phyloP scores from a whole-genome alignment of 2,797 vertebrate genomes.

The Poeciliopsis presidionis region DNA sequence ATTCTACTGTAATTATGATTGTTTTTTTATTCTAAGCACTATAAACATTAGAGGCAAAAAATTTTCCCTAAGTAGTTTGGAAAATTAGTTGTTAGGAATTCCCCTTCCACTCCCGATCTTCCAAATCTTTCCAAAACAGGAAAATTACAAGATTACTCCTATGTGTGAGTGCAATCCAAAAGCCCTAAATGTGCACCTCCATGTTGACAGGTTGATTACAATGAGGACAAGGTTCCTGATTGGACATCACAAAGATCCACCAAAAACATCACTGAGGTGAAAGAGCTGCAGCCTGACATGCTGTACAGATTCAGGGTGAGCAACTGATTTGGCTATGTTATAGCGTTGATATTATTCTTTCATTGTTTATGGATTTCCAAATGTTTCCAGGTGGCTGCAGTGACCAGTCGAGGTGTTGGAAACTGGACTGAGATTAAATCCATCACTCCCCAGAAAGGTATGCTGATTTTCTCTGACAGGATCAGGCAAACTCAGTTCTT shows the following conservation, averaged over 20 bases:
- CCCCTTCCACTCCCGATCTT: too few species aligned
- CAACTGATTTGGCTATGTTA: neutral
- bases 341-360: neutral
- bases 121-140: neutral
- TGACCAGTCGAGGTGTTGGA: conserved; percentile 92
- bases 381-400: conserved; percentile 89
- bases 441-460: conserved; percentile 89
- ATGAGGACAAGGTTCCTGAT: conserved; percentile 78
- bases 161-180: neutral
- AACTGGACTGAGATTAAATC: conserved; percentile 94
- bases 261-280: conserved; percentile 78
- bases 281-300: conserved; percentile 79
- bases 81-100: neutral
- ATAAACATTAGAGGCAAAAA: neutral
- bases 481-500: neutral
- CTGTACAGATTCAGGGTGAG: conserved; percentile 91
- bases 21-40: neutral
- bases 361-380: neutral
- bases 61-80: neutral
- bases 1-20: neutral
- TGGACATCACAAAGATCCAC: conserved; percentile 88
- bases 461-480: neutral
- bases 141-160: neutral
- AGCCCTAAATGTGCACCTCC: conserved; percentile 9
- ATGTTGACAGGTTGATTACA: conserved; percentile 87